Evolutionary conservation across 2,113 vertebrate genomes (phyloP).

Genomic region (Thymallus thymallus): DNA sequence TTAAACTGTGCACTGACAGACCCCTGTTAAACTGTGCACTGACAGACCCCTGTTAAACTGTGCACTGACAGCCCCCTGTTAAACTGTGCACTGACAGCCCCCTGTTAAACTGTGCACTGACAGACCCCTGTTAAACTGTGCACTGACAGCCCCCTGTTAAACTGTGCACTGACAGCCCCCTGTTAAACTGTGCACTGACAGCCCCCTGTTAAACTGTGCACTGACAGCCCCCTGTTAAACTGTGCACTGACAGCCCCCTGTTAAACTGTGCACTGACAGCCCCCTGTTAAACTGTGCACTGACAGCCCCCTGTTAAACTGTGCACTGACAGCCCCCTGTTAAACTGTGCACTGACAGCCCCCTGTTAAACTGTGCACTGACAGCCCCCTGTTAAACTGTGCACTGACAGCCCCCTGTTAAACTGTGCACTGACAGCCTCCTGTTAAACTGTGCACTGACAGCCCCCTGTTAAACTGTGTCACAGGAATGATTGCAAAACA

Average conservation of each 20-base stretch:
- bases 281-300: too few species aligned
- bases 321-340: constrained; percentile 30
- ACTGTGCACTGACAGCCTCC: constrained; percentile 30
- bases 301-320: too few species aligned
- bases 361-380: constrained; percentile 31
- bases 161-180: constrained; percentile 30
- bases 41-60: too few species aligned
- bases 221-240: too few species aligned
- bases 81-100: constrained; percentile 30
- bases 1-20: constrained; percentile 43
- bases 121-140: too few species aligned
- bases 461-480: constrained; percentile 40
- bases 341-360: constrained; percentile 30
- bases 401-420: too few species aligned
- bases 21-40: constrained; percentile 36
- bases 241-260: constrained; percentile 29
- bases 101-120: constrained; percentile 31
- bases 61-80: constrained; percentile 30
- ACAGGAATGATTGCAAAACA: constrained; percentile 6
- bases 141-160: too few species aligned
- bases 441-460: constrained; percentile 30
- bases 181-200: constrained; percentile 30
- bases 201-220: too few species aligned
- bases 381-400: too few species aligned
- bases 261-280: constrained; percentile 30